phyloP scores from a whole-genome alignment of 2,888 invertebrate genomes.

The Schizaphis graminum region DNA sequence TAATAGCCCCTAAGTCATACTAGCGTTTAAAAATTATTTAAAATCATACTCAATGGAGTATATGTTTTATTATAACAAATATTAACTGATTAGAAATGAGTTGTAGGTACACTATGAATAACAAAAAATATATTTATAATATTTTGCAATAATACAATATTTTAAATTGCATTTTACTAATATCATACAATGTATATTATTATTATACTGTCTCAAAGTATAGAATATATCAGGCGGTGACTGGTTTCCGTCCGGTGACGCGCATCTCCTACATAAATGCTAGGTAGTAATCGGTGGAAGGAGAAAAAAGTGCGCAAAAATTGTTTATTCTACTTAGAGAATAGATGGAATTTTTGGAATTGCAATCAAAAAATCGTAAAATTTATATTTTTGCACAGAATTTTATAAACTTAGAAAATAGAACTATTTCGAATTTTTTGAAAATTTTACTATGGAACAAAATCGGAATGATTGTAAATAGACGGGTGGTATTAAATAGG shows the following conservation, averaged over 20 bases:
- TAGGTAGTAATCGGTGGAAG: no score
- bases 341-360: no score
- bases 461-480: background rate
- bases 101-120: background rate
- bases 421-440: background rate
- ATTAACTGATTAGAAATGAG: background rate
- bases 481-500: background rate
- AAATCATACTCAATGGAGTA: background rate
- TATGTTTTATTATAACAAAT: background rate
- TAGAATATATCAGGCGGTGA: no score
- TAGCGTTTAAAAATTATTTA: background rate
- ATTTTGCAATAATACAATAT: background rate
- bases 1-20: background rate
- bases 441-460: background rate
- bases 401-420: background rate
- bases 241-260: no score
- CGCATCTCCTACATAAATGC: no score
- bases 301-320: no score
- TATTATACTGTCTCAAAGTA: no score
- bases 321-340: no score
- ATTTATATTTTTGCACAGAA: background rate
- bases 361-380: background rate
- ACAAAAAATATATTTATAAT: background rate
- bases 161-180: background rate
- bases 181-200: background rate